Conservation (phyloP, 2,113 vertebrate genomes). For the Uria aalge region DNA sequence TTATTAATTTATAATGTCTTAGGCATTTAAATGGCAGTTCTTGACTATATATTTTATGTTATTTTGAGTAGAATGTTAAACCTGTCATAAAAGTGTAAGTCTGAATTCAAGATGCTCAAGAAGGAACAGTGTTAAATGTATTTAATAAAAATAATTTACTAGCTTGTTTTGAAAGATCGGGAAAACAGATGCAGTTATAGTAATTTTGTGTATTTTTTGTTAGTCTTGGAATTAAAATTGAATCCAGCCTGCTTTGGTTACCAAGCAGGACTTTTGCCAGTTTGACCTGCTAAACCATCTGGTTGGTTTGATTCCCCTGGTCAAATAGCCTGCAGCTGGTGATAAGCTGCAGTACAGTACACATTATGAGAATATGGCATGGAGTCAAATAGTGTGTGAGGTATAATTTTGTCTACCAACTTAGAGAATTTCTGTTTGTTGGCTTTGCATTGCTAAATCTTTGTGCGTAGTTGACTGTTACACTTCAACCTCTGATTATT, state of each 20-base stretch:
- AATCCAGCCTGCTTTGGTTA: background rate
- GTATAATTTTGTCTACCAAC: background rate
- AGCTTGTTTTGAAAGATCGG: background rate
- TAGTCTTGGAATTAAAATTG: slow-evolving; percentile 35
- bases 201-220: slow-evolving; percentile 11
- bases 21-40: background rate
- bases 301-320: slow-evolving; percentile 35
- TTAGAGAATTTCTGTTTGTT: background rate
- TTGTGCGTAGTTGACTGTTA: background rate
- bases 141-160: background rate
- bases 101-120: background rate
- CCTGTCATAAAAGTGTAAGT: background rate
- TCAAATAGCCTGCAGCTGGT: slow-evolving; percentile 28
- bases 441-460: background rate
- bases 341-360: background rate
- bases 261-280: slow-evolving; percentile 6
- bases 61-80: background rate
- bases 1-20: background rate
- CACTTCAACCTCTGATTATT: background rate
- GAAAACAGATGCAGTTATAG: background rate
- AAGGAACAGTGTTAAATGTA: background rate
- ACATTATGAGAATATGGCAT: background rate
- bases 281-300: slow-evolving; percentile 35
- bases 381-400: background rate
- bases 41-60: background rate